These are phyloP conservation scores for Asarcornis scutulata DNA, from an alignment of 2,113 vertebrate genomes.

Conservation along the genomic window DNA sequence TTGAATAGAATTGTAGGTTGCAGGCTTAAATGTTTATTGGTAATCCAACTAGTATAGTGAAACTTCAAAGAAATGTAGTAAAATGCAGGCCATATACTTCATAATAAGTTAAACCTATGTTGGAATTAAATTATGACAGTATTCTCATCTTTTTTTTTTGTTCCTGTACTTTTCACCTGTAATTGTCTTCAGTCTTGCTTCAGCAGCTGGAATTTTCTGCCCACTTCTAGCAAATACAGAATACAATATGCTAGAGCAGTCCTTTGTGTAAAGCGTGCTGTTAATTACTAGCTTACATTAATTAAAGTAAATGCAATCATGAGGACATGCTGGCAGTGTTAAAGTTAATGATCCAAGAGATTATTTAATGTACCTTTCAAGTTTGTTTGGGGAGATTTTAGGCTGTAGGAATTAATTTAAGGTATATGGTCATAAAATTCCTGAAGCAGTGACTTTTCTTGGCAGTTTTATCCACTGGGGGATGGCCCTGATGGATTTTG, in stretches of 20 bases:
- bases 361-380: background rate
- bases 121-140: background rate
- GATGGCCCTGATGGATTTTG: background rate
- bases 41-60: background rate
- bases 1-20: background rate
- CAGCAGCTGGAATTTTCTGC: background rate
- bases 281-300: conserved; percentile 36
- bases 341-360: background rate
- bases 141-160: background rate
- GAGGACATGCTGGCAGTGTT: background rate
- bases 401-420: background rate
- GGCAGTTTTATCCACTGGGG: background rate
- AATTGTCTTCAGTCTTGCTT: background rate
- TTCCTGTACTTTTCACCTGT: background rate
- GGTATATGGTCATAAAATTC: background rate
- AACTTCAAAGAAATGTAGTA: background rate
- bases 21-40: background rate
- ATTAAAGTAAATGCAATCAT: conserved; percentile 27
- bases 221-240: too few species aligned
- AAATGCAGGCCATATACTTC: background rate
- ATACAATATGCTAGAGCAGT: background rate
- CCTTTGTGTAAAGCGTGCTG: background rate
- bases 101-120: background rate
- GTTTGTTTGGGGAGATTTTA: background rate
- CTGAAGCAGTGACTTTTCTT: background rate